Conservation (phyloP, 2,888 invertebrate species). For the Omphaloscelis lunosa region DNA sequence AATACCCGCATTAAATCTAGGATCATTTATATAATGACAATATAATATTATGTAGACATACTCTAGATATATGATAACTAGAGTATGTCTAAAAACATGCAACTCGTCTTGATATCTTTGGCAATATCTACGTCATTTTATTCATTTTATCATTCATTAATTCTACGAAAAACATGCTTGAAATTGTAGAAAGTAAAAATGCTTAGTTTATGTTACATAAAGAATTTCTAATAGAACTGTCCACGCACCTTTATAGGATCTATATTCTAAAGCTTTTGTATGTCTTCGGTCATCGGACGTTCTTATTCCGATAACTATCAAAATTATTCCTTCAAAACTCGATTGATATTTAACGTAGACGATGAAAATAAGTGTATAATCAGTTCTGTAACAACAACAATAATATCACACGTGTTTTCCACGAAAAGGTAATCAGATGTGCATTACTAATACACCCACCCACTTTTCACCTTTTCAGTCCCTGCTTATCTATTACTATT, state of each 20-base stretch:
- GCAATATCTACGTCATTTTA: conserved; percentile 5
- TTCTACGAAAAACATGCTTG: conserved; percentile 34
- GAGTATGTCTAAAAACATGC: too few species aligned
- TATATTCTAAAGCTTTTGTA: conserved; percentile 21
- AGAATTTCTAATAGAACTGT: conserved; percentile 43
- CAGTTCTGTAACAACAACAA: neutral
- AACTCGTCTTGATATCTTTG: conserved; percentile 8
- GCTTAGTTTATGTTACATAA: conserved; percentile 23
- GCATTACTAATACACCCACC: neutral
- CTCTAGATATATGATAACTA: too few species aligned
- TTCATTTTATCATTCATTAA: too few species aligned
- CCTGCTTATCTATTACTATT: too few species aligned
- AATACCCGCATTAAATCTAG: too few species aligned
- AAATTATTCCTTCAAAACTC: neutral
- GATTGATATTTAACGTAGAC: neutral
- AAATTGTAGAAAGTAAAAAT: conserved; percentile 56
- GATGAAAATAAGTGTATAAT: neutral
- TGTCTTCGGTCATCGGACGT: conserved; percentile 33
- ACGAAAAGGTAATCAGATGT: neutral
- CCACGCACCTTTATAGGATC: conserved; percentile 16
- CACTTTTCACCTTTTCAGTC: too few species aligned
- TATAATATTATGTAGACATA: neutral
- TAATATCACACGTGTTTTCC: neutral
- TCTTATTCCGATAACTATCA: neutral
- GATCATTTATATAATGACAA: too few species aligned